Evolutionary conservation across 2,113 vertebrate species (phyloP), one percentile per base, ranked within the genome.

Genomic region (Pluvialis apricaria): DNA sequence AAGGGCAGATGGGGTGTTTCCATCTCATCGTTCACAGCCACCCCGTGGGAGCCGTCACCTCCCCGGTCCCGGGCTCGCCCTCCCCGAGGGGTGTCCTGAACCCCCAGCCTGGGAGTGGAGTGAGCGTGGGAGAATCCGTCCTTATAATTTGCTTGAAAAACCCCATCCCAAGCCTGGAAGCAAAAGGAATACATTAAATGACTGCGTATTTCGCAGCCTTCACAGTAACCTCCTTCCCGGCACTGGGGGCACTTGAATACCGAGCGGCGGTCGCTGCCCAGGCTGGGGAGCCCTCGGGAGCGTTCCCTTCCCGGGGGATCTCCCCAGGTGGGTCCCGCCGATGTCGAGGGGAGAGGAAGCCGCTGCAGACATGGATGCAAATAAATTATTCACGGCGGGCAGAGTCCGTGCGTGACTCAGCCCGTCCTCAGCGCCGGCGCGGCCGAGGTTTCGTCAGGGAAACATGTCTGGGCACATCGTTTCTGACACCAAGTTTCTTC

Each of bases 371-470:
- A 5, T 3, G 24, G 49, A 49, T 19, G 28, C 69, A 70, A 42
- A 70, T 4, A 9, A 5, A 11, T 76, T 69, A 52, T 73, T 85
- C 64, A 68, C 0, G 4, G 58, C 4, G 24, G 69, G 94, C 73
- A 84, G 65, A 45, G 88, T 29, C 2, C 34, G 49, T 3, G 24
- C 0, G 51, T 96, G 96, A 96, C 89, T 97, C 96, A 97, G 82
- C 71, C 73, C 28, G 0, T 15, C 57, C 86, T 13, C 82, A 54
- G 90, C 14, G 5, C 82, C 45, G 0, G 40, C 49, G 13, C 49
- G 22, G 49, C 49, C 22, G 49, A 12, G 66, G 32, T 86, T 57
- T 77, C 31, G 5, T 1, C 70, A 64, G 7, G 28, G 66, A 55
- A 75, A 51, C 57, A 17, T 72, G 97, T 47, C 89, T 8, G 3